Percentiles rank a stretch among this genome's conserved stretches.
phyloP scores from a whole-genome alignment of 2,113 vertebrate species.

The Castor canadensis region DNA sequence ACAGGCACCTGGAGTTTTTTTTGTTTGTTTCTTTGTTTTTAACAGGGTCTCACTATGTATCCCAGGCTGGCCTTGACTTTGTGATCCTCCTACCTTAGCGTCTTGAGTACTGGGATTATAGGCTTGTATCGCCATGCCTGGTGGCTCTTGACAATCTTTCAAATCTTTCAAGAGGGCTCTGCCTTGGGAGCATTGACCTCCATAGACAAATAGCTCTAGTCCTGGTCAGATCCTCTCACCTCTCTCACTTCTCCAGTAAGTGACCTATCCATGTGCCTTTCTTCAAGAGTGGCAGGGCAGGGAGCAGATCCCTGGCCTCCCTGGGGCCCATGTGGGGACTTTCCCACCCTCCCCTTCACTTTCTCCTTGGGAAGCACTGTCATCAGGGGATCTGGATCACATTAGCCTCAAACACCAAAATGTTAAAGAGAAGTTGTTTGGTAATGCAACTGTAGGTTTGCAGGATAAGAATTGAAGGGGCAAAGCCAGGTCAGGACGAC shows the following conservation, averaged over 20 bases:
- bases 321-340: neutral
- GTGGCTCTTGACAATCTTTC: neutral
- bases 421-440: neutral
- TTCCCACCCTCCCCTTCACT: neutral
- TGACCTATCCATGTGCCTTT: neutral
- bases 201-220: neutral
- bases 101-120: too few species aligned
- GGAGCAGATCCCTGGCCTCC: neutral
- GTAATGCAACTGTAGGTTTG: conserved; percentile 26
- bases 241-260: neutral
- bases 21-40: too few species aligned
- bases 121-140: too few species aligned
- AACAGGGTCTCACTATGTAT: too few species aligned
- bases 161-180: neutral
- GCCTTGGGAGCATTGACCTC: neutral
- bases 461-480: neutral
- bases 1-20: too few species aligned
- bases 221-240: too few species aligned
- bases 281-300: neutral
- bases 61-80: too few species aligned
- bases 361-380: neutral
- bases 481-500: neutral
- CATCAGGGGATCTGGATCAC: neutral
- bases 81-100: too few species aligned
- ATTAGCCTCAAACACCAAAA: neutral